Conservation (phyloP, 2,797 vertebrate species). For the Jordanella pulchra region DNA sequence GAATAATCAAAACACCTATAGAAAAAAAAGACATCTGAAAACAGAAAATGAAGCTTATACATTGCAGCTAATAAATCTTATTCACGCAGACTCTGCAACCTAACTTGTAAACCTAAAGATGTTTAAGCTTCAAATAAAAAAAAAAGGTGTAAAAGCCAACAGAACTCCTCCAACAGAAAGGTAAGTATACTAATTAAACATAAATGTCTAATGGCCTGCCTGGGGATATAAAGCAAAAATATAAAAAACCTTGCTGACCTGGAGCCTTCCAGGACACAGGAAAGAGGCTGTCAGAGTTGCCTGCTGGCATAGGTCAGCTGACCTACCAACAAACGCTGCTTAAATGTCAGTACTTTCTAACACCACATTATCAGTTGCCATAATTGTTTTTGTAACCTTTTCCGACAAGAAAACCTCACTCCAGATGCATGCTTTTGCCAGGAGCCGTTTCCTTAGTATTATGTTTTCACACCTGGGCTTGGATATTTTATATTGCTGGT, state of each 20-base stretch:
- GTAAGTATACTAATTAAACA: background rate
- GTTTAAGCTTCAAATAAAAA: conserved; percentile 32
- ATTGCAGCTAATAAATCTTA: conserved; percentile 44
- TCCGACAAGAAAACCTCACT: conserved; percentile 29
- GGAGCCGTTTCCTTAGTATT: conserved; percentile 37
- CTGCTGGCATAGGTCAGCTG: conserved; percentile 24
- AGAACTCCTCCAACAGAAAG: background rate
- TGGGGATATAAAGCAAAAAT: conserved; percentile 35
- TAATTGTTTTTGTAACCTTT: conserved; percentile 42
- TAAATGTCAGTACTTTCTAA: conserved; percentile 51
- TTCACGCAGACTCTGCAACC: conserved; percentile 41
- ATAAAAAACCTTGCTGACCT: conserved; percentile 19
- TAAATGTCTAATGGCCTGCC: conserved; percentile 18
- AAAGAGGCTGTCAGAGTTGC: conserved; percentile 2
- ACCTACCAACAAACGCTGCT: conserved; percentile 18
- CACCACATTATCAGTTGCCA: conserved; percentile 17
- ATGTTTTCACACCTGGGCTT: conserved; percentile 27
- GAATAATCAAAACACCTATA: conserved; percentile 67
- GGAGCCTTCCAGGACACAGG: conserved; percentile 10
- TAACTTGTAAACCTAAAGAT: conserved; percentile 11
- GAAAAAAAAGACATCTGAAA: conserved; percentile 41
- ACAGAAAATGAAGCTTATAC: conserved; percentile 55
- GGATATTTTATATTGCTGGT: conserved; percentile 14
- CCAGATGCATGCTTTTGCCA: conserved; percentile 39
- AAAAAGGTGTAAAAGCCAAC: background rate